Percentiles rank a stretch among this genome's conserved stretches.
Conservation (phyloP, 30 jellyfish, hydroid and myxozoan species). For the Cassiopea xamachana region DNA sequence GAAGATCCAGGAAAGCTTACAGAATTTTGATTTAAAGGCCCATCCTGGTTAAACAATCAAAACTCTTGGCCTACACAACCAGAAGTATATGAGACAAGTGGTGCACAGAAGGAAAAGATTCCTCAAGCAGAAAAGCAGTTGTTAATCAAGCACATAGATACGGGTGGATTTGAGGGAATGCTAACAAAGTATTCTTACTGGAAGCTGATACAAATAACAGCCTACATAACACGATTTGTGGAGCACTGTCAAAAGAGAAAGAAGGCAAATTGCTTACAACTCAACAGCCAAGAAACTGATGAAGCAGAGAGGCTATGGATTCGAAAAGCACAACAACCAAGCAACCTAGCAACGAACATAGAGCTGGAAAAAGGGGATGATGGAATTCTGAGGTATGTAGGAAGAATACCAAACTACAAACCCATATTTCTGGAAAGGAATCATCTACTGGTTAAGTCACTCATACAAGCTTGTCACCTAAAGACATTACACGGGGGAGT, state of each 20-base stretch:
- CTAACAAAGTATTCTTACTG: background rate
- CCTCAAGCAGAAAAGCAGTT: background rate
- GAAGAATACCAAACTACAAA: conserved; percentile 71
- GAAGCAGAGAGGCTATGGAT: conserved; percentile 50
- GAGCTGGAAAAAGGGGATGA: conserved; percentile 45
- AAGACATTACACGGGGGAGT: conserved; percentile 78
- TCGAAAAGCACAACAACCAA: conserved; percentile 61
- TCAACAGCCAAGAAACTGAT: conserved; percentile 52
- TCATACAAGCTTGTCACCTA: conserved; percentile 56
- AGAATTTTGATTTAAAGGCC: conserved; percentile 42
- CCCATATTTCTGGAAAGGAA: conserved; percentile 65
- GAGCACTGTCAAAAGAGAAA: conserved; percentile 47
- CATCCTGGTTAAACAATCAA: conserved; percentile 35
- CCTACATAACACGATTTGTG: conserved; percentile 52
- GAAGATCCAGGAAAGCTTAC: background rate
- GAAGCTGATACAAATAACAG: conserved; percentile 20
- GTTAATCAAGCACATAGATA: conserved; percentile 16
- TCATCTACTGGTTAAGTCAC: conserved; percentile 49
- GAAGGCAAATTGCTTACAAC: conserved; percentile 18
- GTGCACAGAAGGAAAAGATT: conserved; percentile 5
- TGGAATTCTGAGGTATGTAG: conserved; percentile 60
- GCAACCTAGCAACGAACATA: conserved; percentile 26
- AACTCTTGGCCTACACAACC: background rate
- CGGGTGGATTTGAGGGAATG: background rate
- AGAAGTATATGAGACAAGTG: background rate